Evolutionary conservation across 2,797 vertebrate species (phyloP).

Genomic region (Remorina albescens): DNA sequence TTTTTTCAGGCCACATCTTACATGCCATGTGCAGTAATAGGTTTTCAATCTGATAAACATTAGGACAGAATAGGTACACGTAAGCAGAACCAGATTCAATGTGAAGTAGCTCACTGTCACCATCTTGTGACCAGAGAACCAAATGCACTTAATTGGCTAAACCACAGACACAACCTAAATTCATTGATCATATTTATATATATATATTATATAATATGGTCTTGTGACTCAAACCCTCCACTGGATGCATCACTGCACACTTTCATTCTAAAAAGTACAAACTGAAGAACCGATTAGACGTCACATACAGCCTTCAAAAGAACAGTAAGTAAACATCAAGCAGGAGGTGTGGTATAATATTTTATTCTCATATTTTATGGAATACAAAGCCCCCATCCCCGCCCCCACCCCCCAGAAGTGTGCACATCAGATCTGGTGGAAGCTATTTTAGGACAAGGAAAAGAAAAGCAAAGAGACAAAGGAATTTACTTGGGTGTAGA

Average conservation of each 20-base stretch:
- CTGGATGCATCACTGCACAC: slow-evolving; percentile 2
- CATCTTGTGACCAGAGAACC: slow-evolving; percentile 50
- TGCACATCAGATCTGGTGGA: slow-evolving; percentile 71
- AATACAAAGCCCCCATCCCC: slow-evolving; percentile 75
- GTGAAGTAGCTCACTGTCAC: slow-evolving; percentile 14
- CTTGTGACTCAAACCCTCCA: not conserved
- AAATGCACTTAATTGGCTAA: not conserved
- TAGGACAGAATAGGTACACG: not conserved
- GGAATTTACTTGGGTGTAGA: slow-evolving; percentile 46
- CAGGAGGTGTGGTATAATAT: slow-evolving; percentile 74
- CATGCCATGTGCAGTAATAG: slow-evolving; percentile 35
- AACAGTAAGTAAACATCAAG: slow-evolving; percentile 29
- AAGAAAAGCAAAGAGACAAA: slow-evolving; percentile 52
- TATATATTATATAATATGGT: no score
- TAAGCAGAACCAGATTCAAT: slow-evolving; percentile 4
- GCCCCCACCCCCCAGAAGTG: slow-evolving; percentile 44
- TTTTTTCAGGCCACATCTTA: slow-evolving; percentile 24
- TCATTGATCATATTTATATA: no score
- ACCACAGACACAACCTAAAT: not conserved
- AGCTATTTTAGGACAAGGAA: slow-evolving; percentile 61
- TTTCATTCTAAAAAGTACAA: slow-evolving; percentile 16
- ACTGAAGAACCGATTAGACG: slow-evolving; percentile 20
- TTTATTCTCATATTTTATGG: slow-evolving; percentile 84
- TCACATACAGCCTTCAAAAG: not conserved
- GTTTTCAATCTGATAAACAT: slow-evolving; percentile 36